These are phyloP conservation scores for Uria lomvia DNA, from an alignment of 2,113 vertebrate genomes.

Conservation along the genomic window DNA sequence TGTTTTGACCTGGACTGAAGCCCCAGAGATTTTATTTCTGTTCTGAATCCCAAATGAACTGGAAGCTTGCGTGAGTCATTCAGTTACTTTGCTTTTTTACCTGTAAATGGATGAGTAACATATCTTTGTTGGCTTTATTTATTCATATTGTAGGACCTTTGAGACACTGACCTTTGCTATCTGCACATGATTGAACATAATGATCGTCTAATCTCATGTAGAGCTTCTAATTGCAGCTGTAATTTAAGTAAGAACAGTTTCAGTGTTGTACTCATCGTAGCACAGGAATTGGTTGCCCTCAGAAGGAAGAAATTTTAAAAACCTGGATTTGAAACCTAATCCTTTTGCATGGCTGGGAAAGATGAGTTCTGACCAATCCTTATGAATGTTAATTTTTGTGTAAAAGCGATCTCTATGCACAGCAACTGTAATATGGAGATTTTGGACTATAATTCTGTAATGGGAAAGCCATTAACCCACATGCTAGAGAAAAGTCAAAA, in stretches of 20 bases:
- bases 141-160: neutral
- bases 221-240: neutral
- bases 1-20: neutral
- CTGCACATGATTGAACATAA: neutral
- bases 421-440: neutral
- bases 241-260: neutral
- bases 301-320: neutral
- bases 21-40: neutral
- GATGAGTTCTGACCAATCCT: neutral
- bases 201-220: neutral
- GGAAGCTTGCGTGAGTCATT: neutral
- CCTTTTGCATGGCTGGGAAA: neutral
- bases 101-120: constrained; percentile 2
- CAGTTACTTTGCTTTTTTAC: neutral
- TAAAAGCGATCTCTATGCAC: neutral
- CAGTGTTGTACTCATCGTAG: neutral
- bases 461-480: neutral
- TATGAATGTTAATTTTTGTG: neutral
- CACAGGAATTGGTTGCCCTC: neutral
- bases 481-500: neutral
- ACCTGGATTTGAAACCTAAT: neutral
- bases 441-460: neutral
- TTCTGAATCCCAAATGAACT: neutral
- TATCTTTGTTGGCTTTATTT: neutral
- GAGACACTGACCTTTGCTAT: neutral